Conservation (phyloP, 1,140 invertebrate species). For the Conus ventricosus region DNA sequence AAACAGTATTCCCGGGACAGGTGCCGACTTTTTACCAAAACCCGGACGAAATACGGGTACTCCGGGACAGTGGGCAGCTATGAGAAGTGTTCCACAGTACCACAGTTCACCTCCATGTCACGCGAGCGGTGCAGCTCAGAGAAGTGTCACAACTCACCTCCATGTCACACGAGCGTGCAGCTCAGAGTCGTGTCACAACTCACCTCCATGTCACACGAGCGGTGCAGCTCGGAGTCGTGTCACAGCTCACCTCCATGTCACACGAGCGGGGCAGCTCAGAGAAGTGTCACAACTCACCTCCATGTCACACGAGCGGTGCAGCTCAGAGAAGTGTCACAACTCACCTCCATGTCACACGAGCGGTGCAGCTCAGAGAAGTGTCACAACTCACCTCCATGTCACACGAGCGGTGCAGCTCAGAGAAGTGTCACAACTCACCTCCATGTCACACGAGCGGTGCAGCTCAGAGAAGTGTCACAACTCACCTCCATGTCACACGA, state of each 20-base stretch:
- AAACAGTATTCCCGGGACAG: no score
- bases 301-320: not conserved
- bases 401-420: not conserved
- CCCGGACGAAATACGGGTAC: no score
- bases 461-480: not conserved
- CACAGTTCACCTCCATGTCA: no score
- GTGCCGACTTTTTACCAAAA: no score
- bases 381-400: not conserved
- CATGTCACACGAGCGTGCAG: no score
- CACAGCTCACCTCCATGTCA: not conserved
- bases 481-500: slow-evolving; percentile 40
- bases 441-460: not conserved
- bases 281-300: not conserved
- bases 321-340: not conserved
- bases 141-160: not conserved
- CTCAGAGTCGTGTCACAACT: not conserved
- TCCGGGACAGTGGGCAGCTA: no score
- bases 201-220: not conserved
- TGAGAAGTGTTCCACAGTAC: no score
- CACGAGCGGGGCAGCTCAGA: not conserved
- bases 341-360: not conserved
- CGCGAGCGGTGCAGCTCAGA: no score
- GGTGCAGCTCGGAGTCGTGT: not conserved
- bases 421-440: not conserved
- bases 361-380: not conserved